A percentile compares a stretch with the other conserved stretches of the same genome.
Conservation (phyloP, 2,113 vertebrate species). For the Ctenomys sociabilis region DNA sequence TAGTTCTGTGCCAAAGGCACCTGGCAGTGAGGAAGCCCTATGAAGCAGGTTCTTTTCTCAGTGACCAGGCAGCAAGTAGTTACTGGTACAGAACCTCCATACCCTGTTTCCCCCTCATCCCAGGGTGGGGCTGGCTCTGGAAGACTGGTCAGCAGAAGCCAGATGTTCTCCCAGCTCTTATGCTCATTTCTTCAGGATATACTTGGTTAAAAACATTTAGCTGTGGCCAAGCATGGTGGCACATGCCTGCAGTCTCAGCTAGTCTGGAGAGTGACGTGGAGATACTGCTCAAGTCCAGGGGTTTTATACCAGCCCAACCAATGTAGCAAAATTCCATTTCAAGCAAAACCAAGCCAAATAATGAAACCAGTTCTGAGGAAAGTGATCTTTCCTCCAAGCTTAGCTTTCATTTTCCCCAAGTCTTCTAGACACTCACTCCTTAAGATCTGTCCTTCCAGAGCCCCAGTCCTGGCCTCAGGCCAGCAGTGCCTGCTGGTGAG, state of each 20-base stretch:
- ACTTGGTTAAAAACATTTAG: background rate
- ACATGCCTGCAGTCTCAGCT: background rate
- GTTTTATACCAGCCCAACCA: background rate
- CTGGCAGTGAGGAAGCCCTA: background rate
- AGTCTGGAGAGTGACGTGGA: background rate
- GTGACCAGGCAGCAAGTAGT: background rate
- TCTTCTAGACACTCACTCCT: background rate
- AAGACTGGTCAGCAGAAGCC: background rate
- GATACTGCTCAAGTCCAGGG: background rate
- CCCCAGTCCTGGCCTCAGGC: background rate
- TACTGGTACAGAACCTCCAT: background rate
- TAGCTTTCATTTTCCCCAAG: background rate
- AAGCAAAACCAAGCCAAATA: background rate
- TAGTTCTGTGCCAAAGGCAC: background rate
- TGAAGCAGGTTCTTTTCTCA: background rate
- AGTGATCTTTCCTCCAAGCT: background rate
- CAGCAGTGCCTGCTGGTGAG: background rate
- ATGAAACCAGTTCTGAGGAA: background rate
- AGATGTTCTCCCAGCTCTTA: background rate
- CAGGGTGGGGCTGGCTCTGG: background rate
- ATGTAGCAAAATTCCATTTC: background rate
- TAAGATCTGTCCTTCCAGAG: background rate
- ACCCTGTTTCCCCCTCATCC: background rate
- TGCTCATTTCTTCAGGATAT: background rate
- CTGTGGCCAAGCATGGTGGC: background rate